Evolutionary conservation across 2,797 vertebrate genomes (phyloP), one percentile per base, ranked within the genome.

Genomic region (Manis javanica): DNA sequence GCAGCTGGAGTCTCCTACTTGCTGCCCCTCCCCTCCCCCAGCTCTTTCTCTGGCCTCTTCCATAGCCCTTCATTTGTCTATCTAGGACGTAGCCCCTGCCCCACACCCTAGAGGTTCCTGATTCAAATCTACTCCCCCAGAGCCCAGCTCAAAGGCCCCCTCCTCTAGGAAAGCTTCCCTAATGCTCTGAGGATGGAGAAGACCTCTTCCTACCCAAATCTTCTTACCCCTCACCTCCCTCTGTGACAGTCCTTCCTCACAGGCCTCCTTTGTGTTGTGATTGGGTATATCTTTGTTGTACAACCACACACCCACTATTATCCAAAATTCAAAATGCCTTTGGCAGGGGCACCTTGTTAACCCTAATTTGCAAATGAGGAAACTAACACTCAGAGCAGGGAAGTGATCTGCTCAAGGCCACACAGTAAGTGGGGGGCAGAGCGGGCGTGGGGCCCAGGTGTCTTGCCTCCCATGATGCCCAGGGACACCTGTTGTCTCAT

Each of bases 111-210:
- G 31, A 29, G n/a, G 34, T 59, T 69, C 75, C 97, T 98, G 89
- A 97, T 97, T 98, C 97, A 98, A 95, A 92, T 78, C 66, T 78
- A 51, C 39, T 83, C 7, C 31, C 49, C 34, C 23, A 78, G 57
- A 53, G 23, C 19, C 49, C 90, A 74, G 19, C 10, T 83, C 68
- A 85, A 75, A 31, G 26, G 16, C 26, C 37, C 31, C 46, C 14
- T 77, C 69, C 51, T 57, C 37, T 16, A 93, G 64, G 19, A 96
- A 85, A 78, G 23, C 34, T 39, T 72, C 55, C 57, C 26, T 57
- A 37, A 72, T 55, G 37, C 74, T 88, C 78, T 61, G 21, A 26
- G 29, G 26, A 34, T 64, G 18, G 53, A 64, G 49, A 57, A 81
- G 31, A 55, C 24, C 26, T 88, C 90, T 53, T 83, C 42, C 12